phyloP scores from a whole-genome alignment of 2,797 vertebrate genomes.

The Aplochiton taeniatus region DNA sequence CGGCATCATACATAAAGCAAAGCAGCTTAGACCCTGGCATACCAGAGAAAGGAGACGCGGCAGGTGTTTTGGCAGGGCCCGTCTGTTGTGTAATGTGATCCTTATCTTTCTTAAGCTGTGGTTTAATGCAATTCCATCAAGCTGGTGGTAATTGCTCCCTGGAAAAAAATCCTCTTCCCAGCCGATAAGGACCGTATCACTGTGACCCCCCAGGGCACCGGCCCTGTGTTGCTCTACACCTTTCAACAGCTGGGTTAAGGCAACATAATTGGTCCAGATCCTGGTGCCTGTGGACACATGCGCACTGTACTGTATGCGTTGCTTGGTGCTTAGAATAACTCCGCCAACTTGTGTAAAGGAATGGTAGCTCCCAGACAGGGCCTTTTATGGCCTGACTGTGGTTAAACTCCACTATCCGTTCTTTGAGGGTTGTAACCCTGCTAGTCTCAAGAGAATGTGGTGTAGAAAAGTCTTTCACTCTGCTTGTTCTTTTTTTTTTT shows the following conservation, averaged over 20 bases:
- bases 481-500: not conserved
- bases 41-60: not conserved
- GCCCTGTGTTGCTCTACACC: constrained; percentile 36
- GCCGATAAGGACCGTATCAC: constrained; percentile 21
- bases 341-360: too few species aligned
- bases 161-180: constrained; percentile 22
- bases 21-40: not conserved
- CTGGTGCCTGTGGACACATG: too few species aligned
- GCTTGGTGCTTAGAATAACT: constrained; percentile 14
- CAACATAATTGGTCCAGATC: constrained; percentile 52
- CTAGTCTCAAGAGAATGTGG: not conserved
- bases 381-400: too few species aligned
- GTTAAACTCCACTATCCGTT: not conserved
- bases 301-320: not conserved
- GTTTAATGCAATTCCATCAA: constrained; percentile 7
- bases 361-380: too few species aligned
- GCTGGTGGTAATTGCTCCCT: constrained; percentile 34
- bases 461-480: too few species aligned
- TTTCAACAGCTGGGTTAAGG: constrained; percentile 25
- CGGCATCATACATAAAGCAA: not conserved
- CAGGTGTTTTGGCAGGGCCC: constrained; percentile 7
- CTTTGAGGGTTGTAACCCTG: constrained; percentile 1
- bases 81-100: constrained; percentile 13
- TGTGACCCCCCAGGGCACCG: constrained; percentile 20
- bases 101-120: constrained; percentile 15